Conservation (phyloP, 92 coral and sea anemone genomes). For the Porites rus region DNA sequence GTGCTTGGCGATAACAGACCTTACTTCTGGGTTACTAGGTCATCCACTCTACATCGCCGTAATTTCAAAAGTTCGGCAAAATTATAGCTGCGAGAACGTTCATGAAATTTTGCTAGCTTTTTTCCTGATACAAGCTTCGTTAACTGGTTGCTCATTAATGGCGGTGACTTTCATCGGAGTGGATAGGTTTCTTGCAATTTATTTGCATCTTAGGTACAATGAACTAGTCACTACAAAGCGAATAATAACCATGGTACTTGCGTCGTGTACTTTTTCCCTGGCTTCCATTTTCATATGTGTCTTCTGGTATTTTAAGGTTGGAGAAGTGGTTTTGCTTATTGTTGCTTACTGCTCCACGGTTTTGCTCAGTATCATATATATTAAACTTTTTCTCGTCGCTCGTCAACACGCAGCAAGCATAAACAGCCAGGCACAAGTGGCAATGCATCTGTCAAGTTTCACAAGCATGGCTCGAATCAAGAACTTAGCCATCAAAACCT, state of each 20-base stretch:
- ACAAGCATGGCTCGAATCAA: slow-evolving; percentile 9
- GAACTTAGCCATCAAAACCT: slow-evolving; percentile 23
- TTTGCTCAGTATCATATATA: slow-evolving; percentile 9
- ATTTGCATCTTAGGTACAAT: slow-evolving; percentile 26
- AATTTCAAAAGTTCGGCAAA: slow-evolving; percentile 14
- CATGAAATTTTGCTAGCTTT: slow-evolving; percentile 11
- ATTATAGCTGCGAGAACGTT: slow-evolving; percentile 3
- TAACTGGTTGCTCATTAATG: not conserved
- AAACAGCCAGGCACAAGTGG: slow-evolving; percentile 14
- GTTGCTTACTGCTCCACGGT: not conserved
- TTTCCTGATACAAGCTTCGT: not conserved
- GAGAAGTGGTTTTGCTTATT: slow-evolving; percentile 3
- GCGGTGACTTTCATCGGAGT: slow-evolving; percentile 12
- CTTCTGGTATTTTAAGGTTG: slow-evolving; percentile 1
- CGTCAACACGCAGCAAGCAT: slow-evolving; percentile 25
- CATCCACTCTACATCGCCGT: slow-evolving; percentile 34
- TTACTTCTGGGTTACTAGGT: not conserved
- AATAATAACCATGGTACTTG: not conserved
- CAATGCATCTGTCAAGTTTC: not conserved
- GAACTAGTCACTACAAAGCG: slow-evolving; percentile 32
- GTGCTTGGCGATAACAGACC: slow-evolving; percentile 22
- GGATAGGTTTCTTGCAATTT: slow-evolving; percentile 32
- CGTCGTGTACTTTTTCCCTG: not conserved
- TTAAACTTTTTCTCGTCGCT: slow-evolving; percentile 18
- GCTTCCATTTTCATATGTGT: not conserved